Evolutionary conservation across 1,140 invertebrate genomes (phyloP), one percentile per base, ranked within the genome.

Genomic region (Papilio xuthus): DNA sequence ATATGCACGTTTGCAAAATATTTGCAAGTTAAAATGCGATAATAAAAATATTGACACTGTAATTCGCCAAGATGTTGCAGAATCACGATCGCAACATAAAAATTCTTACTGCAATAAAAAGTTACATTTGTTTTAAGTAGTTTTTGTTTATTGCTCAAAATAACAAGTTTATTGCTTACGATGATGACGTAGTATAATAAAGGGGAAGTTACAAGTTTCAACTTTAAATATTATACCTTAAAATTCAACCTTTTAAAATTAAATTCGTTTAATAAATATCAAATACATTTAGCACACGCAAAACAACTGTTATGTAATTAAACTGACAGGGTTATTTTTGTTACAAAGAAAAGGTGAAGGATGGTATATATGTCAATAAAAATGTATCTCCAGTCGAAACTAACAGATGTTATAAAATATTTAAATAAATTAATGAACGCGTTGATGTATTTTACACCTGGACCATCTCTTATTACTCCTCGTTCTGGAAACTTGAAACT

Each of bases 101-200:
- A 28, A 67, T 28, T 63, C 60, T 28, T 15, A 28, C 26, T 67
- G 60, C 60, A 67, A 67, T 67, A 67, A 67, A 67, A 67, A 67
- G 60, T 67, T 67, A 67, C 26, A 67, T 26, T 67, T 67, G 60
- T 60, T 15, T 7, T 23, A 32, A 13, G 26, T 23, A 60, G 9
- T 67, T 67, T 9, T 67, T 67, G 60, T 28, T 28, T 6, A 32
- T 28, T 67, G 4, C 26, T 67, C 12, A 67, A 28, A 32, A 67
- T 60, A 60, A 60, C 12, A 67, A 15, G 26, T 26, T 63, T 3
- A 18, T 8, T 15, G 26, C 23, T 67, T 28, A 67, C 60, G 50
- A 53, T 2, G 42, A 9, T 44, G 13, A 44, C 9, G 8, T 37
- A 37, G 32, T 0, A 53, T n/a, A 53, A 53, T 53, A 20, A 53